Base-by-base conservation (phyloP, 64 coral and sea anemone genomes). In the Pachyseris speciosa region DNA sequence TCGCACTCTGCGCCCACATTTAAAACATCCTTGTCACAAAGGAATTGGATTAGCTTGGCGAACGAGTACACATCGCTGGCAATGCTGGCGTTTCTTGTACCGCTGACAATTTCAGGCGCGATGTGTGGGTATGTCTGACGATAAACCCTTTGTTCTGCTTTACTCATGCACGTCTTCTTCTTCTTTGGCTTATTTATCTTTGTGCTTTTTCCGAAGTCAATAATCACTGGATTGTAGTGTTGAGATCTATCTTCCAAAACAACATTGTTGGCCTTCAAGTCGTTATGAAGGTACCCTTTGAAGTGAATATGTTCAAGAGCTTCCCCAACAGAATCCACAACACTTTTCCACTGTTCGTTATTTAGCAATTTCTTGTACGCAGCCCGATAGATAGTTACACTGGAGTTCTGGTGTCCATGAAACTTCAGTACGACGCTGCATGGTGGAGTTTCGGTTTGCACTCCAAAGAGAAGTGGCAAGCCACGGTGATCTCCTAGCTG, bases 121-220 rank as follows among this genome's bases (percentile, higher is more conserved):
- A n/a, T n/a, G n/a, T n/a, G n/a, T n/a, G n/a, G n/a, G n/a, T n/a
- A n/a, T n/a, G n/a, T n/a, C n/a, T n/a, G n/a, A n/a, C n/a, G n/a
- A n/a, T n/a, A n/a, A n/a, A n/a, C n/a, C n/a, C n/a, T n/a, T n/a
- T n/a, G n/a, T n/a, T n/a, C n/a, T n/a, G n/a, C n/a, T n/a, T n/a
- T n/a, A n/a, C n/a, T n/a, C n/a, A n/a, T n/a, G n/a, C n/a, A n/a
- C n/a, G n/a, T n/a, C n/a, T n/a, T n/a, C n/a, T n/a, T n/a, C n/a
- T n/a, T n/a, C n/a, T n/a, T n/a, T n/a, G n/a, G n/a, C n/a, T n/a
- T n/a, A n/a, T n/a, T n/a, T n/a, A 72, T 87, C 44, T 33, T 87
- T 2, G 47, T 73, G 67, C 67, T 72, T 20, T 88, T 88, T 51
- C 86, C 69, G 22, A 88, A 88, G 50, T 88, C 86, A 40, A 88